Percentiles rank a stretch among this genome's conserved stretches.
phyloP scores from a whole-genome alignment of 2,797 vertebrate genomes.

The Novumbra hubbsi region DNA sequence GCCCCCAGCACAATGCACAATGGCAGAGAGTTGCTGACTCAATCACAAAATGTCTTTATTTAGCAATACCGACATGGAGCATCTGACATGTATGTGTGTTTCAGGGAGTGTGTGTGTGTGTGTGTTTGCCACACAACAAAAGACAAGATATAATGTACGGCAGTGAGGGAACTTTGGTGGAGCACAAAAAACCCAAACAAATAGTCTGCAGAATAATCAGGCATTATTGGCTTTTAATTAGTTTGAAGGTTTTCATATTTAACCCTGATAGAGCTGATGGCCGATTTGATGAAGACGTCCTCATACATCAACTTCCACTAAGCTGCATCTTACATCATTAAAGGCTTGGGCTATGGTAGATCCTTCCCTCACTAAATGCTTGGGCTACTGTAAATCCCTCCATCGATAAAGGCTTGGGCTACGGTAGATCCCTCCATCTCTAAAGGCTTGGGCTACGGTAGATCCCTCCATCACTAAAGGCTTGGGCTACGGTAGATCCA shows the following conservation, averaged over 20 bases:
- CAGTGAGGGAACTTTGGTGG: neutral
- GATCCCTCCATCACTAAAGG: neutral
- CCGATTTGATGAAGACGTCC: neutral
- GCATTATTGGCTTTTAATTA: neutral
- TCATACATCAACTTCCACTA: neutral
- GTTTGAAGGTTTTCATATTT: neutral
- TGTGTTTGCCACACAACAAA: constrained; percentile 25
- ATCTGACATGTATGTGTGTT: constrained; percentile 36
- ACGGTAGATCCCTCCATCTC: neutral
- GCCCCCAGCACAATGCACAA: constrained; percentile 45
- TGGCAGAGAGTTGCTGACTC: constrained; percentile 49
- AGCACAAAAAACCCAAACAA: neutral
- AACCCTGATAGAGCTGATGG: neutral
- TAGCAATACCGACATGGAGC: constrained; percentile 35
- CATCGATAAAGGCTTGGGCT: neutral
- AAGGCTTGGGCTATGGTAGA: neutral
- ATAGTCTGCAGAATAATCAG: neutral
- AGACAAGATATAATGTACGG: neutral
- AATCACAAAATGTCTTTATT: constrained; percentile 55
- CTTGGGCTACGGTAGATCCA: neutral
- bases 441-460: neutral
- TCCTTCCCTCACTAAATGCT: neutral
- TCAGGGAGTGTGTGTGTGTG: constrained; percentile 3
- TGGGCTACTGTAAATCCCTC: neutral
- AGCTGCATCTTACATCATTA: neutral